Evolutionary conservation across 2,797 vertebrate genomes (phyloP).

Genomic region (Halcyon badia): DNA sequence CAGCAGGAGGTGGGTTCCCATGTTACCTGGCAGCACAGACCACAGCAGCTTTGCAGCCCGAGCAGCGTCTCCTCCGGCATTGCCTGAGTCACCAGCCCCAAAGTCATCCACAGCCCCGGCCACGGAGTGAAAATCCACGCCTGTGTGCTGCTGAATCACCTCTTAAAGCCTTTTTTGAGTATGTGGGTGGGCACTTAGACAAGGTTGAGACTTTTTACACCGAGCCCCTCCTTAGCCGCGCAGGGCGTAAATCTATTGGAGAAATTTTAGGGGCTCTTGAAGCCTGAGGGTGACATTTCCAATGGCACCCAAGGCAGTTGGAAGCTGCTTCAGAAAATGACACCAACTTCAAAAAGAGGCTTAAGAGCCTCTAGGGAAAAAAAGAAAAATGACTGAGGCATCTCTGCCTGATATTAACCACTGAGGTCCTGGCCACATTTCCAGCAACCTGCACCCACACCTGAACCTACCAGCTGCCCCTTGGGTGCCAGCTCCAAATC

Average conservation of each 20-base stretch:
- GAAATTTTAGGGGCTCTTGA: neutral
- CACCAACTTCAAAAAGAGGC: neutral
- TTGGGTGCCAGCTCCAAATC: neutral
- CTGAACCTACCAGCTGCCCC: neutral
- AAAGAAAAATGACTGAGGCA: neutral
- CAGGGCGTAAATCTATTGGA: neutral
- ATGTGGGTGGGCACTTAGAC: neutral
- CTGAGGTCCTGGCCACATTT: neutral
- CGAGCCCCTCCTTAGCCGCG: neutral
- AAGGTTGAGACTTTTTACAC: neutral
- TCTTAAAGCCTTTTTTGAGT: neutral
- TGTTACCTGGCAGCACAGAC: neutral
- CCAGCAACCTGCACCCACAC: neutral
- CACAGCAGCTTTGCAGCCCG: neutral
- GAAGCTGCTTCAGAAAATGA: neutral
- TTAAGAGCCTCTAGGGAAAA: neutral
- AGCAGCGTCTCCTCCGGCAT: neutral
- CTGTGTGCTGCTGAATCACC: neutral
- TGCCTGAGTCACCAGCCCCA: accelerated
- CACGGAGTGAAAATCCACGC: neutral
- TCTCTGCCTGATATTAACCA: neutral
- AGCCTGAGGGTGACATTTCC: neutral
- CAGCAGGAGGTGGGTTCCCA: neutral
- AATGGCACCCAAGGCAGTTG: neutral
- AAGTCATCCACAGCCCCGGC: neutral